These are phyloP conservation scores for Corticium candelabrum DNA, from an alignment of 37 sponge, comb jelly and placozoan genomes.

Conservation along the genomic window DNA sequence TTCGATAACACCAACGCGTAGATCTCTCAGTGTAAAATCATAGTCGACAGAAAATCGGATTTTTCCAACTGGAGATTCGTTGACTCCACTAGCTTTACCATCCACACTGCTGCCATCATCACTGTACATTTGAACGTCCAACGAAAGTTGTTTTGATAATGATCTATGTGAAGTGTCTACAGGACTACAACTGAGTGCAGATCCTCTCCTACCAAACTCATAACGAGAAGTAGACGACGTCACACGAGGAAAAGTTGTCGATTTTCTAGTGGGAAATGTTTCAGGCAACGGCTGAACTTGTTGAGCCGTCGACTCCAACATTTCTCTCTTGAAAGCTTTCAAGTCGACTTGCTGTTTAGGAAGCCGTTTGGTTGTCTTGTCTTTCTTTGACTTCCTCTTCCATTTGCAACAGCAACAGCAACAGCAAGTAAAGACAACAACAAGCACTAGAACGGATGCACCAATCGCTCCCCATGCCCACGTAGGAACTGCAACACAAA, in stretches of 20 bases:
- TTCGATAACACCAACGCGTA: background rate
- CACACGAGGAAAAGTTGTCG: background rate
- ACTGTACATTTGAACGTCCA: background rate
- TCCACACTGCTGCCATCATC: background rate
- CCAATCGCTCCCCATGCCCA: background rate
- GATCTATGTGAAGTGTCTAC: too few species aligned
- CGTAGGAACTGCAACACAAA: background rate
- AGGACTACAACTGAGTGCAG: too few species aligned
- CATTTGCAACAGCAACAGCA: background rate
- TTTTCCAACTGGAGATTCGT: background rate
- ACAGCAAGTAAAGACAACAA: background rate
- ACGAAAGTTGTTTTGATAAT: background rate
- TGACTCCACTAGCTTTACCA: background rate
- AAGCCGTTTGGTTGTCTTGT: background rate
- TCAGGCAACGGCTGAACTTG: background rate
- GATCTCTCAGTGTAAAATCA: background rate
- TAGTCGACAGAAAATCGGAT: background rate
- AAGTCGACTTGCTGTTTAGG: background rate
- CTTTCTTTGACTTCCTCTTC: background rate
- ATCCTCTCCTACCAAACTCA: background rate
- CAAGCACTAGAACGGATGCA: background rate
- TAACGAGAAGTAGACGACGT: background rate
- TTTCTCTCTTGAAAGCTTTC: background rate
- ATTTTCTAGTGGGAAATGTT: too few species aligned
- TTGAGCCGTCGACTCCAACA: background rate